Conservation (phyloP, 2,888 invertebrate species). For the Amphipyra tragopoginis region DNA sequence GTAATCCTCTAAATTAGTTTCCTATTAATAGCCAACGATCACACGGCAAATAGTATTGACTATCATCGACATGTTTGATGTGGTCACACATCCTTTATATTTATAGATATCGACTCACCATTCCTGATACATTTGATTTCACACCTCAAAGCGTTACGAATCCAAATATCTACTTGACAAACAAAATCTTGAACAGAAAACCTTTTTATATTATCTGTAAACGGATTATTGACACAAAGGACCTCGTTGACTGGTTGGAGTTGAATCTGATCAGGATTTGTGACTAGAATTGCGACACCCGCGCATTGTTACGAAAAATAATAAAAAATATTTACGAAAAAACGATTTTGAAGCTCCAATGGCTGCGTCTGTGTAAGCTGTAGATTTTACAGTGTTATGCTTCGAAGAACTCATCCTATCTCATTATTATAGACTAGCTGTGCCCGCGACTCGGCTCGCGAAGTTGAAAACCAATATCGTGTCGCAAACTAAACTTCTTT, state of each 20-base stretch:
- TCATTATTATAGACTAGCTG: slow-evolving; percentile 5
- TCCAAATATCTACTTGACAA: slow-evolving; percentile 25
- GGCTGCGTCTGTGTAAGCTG: slow-evolving; percentile 7
- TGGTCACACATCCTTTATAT: slow-evolving; percentile 4
- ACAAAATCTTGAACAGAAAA: slow-evolving; percentile 27
- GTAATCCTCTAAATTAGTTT: too few relatives aligned
- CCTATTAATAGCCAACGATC: not conserved
- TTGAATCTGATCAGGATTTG: slow-evolving; percentile 49
- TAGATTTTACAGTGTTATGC: slow-evolving; percentile 7
- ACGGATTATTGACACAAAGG: slow-evolving; percentile 56
- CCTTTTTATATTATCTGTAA: slow-evolving; percentile 41
- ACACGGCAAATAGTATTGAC: too few relatives aligned
- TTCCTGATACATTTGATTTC: slow-evolving; percentile 37
- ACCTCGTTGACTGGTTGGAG: slow-evolving; percentile 27
- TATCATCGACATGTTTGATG: too few relatives aligned
- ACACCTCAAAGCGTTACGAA: slow-evolving; percentile 34
- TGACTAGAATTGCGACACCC: slow-evolving; percentile 26
- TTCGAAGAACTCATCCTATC: slow-evolving; percentile 13
- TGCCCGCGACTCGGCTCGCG: too few relatives aligned
- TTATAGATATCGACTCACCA: slow-evolving; percentile 17
- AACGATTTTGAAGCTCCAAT: not conserved
- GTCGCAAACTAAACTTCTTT: too few relatives aligned
- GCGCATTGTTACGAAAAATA: slow-evolving; percentile 21
- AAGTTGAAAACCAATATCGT: too few relatives aligned
- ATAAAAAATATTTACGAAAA: slow-evolving; percentile 29